Conservation (phyloP, 1,140 invertebrate species). For the Agrypnia vestita region DNA sequence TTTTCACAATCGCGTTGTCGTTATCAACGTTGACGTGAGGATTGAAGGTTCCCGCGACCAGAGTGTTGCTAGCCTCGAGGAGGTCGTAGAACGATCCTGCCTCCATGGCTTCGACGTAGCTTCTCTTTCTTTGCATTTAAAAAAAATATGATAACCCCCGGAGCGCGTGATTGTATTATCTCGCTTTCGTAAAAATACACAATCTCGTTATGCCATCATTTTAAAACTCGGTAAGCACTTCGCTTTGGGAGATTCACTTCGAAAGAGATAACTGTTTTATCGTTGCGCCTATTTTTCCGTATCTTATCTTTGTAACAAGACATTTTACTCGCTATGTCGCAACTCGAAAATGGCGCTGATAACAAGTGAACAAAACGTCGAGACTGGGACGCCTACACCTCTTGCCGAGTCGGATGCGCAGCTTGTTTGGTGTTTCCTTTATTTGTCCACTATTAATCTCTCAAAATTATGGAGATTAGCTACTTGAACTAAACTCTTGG, state of each 20-base stretch:
- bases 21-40: neutral
- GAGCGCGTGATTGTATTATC: conserved; percentile 38
- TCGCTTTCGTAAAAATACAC: conserved; percentile 30
- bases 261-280: conserved; percentile 28
- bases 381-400: neutral
- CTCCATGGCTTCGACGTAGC: conserved; percentile 56
- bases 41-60: conserved; percentile 3
- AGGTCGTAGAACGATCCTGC: conserved; percentile 42
- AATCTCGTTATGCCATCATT: conserved; percentile 9
- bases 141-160: conserved; percentile 28
- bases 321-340: conserved; percentile 32
- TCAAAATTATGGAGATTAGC: conserved; percentile 34
- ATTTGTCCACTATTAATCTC: conserved; percentile 38
- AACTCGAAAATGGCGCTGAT: conserved; percentile 15
- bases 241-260: conserved; percentile 21
- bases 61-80: neutral
- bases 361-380: neutral
- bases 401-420: neutral
- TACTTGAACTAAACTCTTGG: neutral
- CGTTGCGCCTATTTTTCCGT: conserved; percentile 31
- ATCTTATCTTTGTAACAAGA: conserved; percentile 42
- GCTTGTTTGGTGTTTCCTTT: conserved; percentile 27
- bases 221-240: neutral
- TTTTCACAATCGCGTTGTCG: neutral
- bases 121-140: conserved; percentile 56